Conservation (phyloP, 2,113 vertebrate genomes). For the Catagonus wagneri region DNA sequence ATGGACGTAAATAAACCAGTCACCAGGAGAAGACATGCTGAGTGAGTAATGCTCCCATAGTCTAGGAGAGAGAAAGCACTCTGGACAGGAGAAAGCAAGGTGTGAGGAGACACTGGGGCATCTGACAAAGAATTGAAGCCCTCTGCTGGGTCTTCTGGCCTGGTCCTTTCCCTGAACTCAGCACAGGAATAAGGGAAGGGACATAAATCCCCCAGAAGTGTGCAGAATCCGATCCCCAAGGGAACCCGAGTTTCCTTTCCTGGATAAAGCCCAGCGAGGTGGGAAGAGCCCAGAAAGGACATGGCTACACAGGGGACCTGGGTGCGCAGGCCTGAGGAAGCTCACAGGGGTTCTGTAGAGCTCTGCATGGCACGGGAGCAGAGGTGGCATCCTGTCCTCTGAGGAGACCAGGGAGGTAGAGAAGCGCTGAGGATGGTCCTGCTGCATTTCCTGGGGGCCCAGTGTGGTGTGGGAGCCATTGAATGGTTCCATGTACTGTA, state of each 20-base stretch:
- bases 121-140: neutral
- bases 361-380: neutral
- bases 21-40: neutral
- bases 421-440: neutral
- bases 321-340: neutral
- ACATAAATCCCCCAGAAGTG: neutral
- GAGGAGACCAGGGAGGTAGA: neutral
- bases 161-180: neutral
- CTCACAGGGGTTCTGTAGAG: neutral
- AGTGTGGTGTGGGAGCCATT: neutral
- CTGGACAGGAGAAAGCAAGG: neutral
- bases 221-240: neutral
- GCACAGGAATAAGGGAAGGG: neutral
- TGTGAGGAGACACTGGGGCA: neutral
- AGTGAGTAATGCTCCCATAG: neutral
- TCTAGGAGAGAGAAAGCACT: neutral
- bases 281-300: neutral
- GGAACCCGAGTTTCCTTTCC: neutral
- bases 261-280: neutral
- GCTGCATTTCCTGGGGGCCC: neutral
- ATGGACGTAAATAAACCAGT: neutral
- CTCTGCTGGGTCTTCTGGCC: neutral
- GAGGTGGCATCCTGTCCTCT: neutral
- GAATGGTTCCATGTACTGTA: neutral
- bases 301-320: neutral